A percentile compares a stretch with the other conserved stretches of the same genome.
phyloP scores from a whole-genome alignment of 2,888 invertebrate genomes.

The Rhagonycha fulva region DNA sequence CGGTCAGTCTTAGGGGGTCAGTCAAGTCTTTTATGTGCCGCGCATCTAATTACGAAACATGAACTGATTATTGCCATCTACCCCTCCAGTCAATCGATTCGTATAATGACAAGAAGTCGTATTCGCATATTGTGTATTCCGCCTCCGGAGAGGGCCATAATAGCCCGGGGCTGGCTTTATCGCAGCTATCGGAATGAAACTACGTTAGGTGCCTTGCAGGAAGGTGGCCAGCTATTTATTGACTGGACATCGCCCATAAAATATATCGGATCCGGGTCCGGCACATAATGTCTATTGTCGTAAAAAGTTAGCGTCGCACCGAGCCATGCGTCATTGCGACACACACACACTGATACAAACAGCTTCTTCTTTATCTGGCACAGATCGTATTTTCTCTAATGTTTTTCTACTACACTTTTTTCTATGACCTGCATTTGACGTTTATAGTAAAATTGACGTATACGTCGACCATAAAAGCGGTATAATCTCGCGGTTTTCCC shows the following conservation, averaged over 20 bases:
- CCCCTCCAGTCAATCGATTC: conserved; percentile 37
- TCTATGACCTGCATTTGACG: conserved; percentile 32
- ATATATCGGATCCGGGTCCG: conserved; percentile 54
- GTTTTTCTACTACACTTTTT: conserved; percentile 29
- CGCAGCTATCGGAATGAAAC: conserved; percentile 38
- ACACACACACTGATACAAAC: conserved; percentile 53
- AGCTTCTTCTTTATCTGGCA: conserved; percentile 32
- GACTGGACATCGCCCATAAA: conserved; percentile 58
- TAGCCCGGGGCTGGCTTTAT: conserved; percentile 44
- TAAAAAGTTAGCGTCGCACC: conserved; percentile 53
- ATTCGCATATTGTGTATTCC: conserved; percentile 52
- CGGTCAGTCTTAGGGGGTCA: conserved; percentile 46
- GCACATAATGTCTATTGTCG: conserved; percentile 46
- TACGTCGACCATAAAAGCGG: conserved; percentile 36
- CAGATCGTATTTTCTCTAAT: conserved; percentile 36
- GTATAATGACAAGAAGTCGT: conserved; percentile 28
- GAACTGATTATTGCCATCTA: conserved; percentile 47
- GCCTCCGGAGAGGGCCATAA: conserved; percentile 47
- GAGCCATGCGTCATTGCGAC: conserved; percentile 51
- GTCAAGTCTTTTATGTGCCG: conserved; percentile 49
- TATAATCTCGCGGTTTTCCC: conserved; percentile 35
- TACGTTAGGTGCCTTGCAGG: conserved; percentile 40
- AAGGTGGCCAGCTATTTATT: conserved; percentile 55
- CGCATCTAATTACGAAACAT: conserved; percentile 55
- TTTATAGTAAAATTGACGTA: conserved; percentile 37